phyloP scores from a whole-genome alignment of 2,113 vertebrate genomes.

The Rissa tridactyla region DNA sequence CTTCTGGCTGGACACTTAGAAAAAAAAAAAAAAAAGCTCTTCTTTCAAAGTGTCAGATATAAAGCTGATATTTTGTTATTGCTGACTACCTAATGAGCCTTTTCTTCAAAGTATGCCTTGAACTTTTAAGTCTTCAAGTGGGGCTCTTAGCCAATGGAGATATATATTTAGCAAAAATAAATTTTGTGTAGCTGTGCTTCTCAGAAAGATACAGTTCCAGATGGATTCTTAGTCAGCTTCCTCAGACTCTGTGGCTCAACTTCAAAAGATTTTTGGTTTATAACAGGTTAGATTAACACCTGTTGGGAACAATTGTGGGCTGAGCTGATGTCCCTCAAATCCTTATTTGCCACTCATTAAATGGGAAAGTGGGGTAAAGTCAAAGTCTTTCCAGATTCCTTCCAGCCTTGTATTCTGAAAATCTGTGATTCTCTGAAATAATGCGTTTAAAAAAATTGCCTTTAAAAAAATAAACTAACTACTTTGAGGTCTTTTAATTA shows the following conservation, averaged over 20 bases:
- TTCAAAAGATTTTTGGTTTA: neutral
- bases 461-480: neutral
- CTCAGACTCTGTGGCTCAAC: neutral
- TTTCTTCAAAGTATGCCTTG: neutral
- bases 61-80: neutral
- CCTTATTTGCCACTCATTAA: neutral
- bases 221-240: neutral
- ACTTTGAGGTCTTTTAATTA: neutral
- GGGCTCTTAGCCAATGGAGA: neutral
- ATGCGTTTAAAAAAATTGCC: neutral
- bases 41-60: neutral
- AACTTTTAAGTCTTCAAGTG: neutral
- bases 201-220: neutral
- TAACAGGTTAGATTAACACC: neutral
- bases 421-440: neutral
- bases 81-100: neutral
- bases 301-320: neutral
- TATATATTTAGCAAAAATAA: neutral
- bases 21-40: neutral
- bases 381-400: neutral
- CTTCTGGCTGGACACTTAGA: neutral
- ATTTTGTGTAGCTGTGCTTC: neutral
- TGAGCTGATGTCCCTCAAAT: neutral
- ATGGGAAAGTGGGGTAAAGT: neutral
- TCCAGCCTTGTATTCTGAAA: neutral